These are phyloP conservation scores for Sceloporus undulatus DNA, from an alignment of 2,113 vertebrate genomes.

Conservation along the genomic window DNA sequence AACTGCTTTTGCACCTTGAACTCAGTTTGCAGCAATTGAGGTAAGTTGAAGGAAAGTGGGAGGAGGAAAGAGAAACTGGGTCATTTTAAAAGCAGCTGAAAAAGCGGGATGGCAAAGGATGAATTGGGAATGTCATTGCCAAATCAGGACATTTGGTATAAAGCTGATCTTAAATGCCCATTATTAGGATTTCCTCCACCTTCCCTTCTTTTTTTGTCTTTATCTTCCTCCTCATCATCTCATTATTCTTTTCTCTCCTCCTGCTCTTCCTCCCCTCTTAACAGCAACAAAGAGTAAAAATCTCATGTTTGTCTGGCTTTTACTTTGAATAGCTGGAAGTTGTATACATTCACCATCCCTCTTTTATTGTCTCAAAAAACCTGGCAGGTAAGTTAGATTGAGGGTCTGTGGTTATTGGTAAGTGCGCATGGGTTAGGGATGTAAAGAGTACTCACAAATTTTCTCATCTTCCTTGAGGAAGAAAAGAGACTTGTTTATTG, in stretches of 20 bases:
- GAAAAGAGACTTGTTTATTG: no score
- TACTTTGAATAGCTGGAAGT: background rate
- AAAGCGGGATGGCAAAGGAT: no score
- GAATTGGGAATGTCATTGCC: no score
- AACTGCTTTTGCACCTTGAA: no score
- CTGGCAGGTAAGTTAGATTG: background rate
- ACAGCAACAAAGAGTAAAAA: background rate
- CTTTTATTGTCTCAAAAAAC: background rate
- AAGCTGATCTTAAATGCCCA: no score
- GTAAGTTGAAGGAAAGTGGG: no score
- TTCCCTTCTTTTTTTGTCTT: background rate
- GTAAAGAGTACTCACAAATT: background rate
- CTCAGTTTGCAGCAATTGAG: no score
- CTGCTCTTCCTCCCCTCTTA: background rate
- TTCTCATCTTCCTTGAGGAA: no score
- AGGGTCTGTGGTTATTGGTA: background rate
- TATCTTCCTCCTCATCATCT: background rate
- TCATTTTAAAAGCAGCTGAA: no score
- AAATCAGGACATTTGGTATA: no score
- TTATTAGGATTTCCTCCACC: background rate
- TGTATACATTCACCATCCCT: background rate
- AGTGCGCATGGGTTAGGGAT: background rate
- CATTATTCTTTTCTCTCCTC: background rate
- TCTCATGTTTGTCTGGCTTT: background rate
- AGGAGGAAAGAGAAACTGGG: no score